Conservation (phyloP, 2,797 vertebrate species). For the Monodelphis domestica region DNA sequence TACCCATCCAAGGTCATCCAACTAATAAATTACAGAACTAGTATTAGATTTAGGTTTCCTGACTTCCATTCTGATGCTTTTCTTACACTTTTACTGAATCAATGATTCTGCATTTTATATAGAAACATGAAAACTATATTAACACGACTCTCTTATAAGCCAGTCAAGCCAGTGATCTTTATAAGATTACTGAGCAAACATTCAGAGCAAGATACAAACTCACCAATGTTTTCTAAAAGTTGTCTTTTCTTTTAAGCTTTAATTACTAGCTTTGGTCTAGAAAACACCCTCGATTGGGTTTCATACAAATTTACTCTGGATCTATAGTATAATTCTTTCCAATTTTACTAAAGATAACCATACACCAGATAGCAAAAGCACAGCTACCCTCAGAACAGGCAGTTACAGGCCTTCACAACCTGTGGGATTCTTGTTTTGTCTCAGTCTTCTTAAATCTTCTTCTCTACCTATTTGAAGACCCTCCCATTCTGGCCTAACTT, state of each 20-base stretch:
- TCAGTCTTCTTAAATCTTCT: neutral
- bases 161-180: neutral
- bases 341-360: neutral
- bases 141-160: neutral
- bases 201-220: neutral
- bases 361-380: neutral
- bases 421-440: neutral
- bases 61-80: neutral
- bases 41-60: neutral
- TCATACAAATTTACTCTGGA: neutral
- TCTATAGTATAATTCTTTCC: neutral
- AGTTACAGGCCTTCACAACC: neutral
- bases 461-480: neutral
- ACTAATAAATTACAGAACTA: conserved; percentile 1
- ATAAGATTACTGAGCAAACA: neutral
- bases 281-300: neutral
- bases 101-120: neutral
- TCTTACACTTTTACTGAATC: neutral
- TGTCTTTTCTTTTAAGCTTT: neutral
- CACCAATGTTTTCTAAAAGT: neutral
- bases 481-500: neutral
- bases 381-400: neutral
- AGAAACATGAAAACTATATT: neutral
- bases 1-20: neutral
- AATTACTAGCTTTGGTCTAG: neutral